phyloP scores from a whole-genome alignment of 2,113 vertebrate genomes.

The Talpa occidentalis region DNA sequence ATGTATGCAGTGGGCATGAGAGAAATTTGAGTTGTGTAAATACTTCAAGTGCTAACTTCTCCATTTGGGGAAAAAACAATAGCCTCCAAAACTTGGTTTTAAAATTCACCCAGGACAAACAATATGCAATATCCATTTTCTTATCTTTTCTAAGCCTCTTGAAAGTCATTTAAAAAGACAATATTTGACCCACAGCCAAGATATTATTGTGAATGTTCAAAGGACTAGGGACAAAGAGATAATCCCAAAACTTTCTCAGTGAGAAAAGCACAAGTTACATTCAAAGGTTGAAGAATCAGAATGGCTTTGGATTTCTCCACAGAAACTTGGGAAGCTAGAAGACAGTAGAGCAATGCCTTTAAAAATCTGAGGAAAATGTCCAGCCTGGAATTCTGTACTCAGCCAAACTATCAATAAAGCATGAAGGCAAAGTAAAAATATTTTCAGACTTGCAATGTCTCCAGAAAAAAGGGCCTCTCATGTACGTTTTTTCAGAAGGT shows the following conservation, averaged over 20 bases:
- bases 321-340: neutral
- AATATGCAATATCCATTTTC: neutral
- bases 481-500: neutral
- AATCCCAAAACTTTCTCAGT: neutral
- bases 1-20: neutral
- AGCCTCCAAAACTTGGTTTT: neutral
- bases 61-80: neutral
- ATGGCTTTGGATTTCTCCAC: neutral
- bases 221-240: neutral
- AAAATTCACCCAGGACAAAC: neutral
- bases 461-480: neutral
- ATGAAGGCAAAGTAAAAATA: neutral
- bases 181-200: neutral
- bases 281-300: neutral
- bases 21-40: conserved; percentile 41
- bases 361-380: neutral
- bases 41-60: neutral
- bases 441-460: neutral
- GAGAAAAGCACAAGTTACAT: neutral
- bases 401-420: neutral
- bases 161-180: conserved; percentile 19
- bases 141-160: neutral
- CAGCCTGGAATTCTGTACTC: neutral
- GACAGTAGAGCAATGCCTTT: neutral
- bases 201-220: neutral